Percentiles rank a stretch among this genome's conserved stretches.
These are phyloP conservation scores for Heliconius congener DNA, from an alignment of 1,140 invertebrate species.

Conservation along the genomic window DNA sequence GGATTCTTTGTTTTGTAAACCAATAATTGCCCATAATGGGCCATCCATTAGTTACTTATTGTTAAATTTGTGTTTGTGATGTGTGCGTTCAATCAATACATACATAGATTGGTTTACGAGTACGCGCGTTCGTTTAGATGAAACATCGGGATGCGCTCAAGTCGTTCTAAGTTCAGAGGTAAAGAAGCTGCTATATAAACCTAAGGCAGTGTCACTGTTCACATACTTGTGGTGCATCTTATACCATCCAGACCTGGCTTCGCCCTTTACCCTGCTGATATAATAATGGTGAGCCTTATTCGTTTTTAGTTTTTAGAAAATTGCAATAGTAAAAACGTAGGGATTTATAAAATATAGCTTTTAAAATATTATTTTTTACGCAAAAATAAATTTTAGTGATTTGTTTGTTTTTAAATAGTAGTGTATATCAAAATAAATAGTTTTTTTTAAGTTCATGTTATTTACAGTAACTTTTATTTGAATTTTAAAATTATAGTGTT, in stretches of 20 bases:
- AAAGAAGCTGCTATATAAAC: conserved; percentile 74
- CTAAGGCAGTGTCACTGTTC: conserved; percentile 65
- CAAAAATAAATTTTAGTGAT: too few relatives aligned
- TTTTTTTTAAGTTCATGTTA: too few relatives aligned
- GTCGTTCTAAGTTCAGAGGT: conserved; percentile 78
- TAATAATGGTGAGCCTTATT: conserved; percentile 57
- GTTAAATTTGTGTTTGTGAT: conserved; percentile 37
- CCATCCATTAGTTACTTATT: conserved; percentile 35
- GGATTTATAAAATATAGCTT: not conserved
- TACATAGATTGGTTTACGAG: conserved; percentile 36
- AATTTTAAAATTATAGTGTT: too few relatives aligned
- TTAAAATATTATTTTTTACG: not conserved
- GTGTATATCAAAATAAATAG: too few relatives aligned
- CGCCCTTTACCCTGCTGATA: conserved; percentile 8
- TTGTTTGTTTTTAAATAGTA: too few relatives aligned
- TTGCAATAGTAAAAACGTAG: not conserved
- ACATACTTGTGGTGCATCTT: conserved; percentile 60
- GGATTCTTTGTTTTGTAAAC: conserved; percentile 35
- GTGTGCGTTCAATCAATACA: conserved; percentile 38
- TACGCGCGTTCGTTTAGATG: conserved; percentile 47
- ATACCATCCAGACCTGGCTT: conserved; percentile 54
- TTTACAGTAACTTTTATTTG: too few relatives aligned
- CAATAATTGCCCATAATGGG: conserved; percentile 36
- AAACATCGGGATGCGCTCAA: conserved; percentile 58
- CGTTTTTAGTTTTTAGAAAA: not conserved